Evolutionary conservation across 1,140 invertebrate genomes (phyloP).

Genomic region (Phenacoccus solenopsis): DNA sequence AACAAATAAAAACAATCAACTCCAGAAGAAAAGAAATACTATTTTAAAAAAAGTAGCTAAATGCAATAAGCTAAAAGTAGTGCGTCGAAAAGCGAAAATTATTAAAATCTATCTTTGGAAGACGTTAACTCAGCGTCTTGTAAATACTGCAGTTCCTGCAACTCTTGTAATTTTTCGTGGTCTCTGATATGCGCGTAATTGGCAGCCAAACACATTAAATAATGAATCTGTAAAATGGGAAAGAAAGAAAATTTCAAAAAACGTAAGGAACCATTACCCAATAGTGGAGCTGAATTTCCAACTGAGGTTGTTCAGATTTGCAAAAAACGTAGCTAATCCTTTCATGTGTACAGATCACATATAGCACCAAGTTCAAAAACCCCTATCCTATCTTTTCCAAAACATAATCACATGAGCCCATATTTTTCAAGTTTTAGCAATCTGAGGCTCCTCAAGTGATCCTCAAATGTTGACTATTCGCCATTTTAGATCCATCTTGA

Average conservation of each 20-base stretch:
- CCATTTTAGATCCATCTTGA: too few species aligned
- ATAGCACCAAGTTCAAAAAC: too few species aligned
- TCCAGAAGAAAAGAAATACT: not conserved
- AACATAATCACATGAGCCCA: too few species aligned
- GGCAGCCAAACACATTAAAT: constrained; percentile 85
- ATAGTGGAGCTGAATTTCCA: too few species aligned
- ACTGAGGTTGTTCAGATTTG: too few species aligned
- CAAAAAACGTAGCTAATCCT: too few species aligned
- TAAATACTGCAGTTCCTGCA: constrained; percentile 77
- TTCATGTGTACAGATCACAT: too few species aligned
- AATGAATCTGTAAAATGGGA: constrained; percentile 52
- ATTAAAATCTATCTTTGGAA: constrained; percentile 62
- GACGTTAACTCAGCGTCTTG: constrained; percentile 53
- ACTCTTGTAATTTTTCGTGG: constrained; percentile 81
- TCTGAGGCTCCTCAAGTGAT: too few species aligned
- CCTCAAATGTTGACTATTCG: too few species aligned
- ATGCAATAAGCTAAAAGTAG: not conserved
- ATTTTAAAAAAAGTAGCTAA: not conserved
- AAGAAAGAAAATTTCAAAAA: not conserved
- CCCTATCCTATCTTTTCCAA: too few species aligned
- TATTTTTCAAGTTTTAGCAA: too few species aligned
- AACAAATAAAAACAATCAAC: not conserved
- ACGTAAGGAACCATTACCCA: too few species aligned
- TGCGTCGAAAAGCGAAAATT: not conserved
- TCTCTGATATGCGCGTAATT: constrained; percentile 92